Base-by-base conservation (phyloP, 2,113 vertebrate genomes). In the Eudyptes chrysolophus region DNA sequence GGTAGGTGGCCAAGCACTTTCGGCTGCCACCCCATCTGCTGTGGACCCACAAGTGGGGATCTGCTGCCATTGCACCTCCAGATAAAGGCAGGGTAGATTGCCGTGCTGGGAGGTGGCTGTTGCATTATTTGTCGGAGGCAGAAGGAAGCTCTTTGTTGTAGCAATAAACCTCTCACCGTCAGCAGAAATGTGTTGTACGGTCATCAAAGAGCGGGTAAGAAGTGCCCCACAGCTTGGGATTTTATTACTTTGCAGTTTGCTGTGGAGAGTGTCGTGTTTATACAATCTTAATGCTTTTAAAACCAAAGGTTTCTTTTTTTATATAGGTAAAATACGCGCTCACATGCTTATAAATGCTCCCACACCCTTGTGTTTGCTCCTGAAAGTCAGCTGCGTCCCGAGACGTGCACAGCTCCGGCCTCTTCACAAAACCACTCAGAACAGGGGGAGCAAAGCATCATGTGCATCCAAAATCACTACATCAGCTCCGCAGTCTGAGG, bases 171-270 rank as follows among this genome's bases (percentile, higher is more conserved):
- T 75, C 55, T 75, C n/a, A 3, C 38, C 0, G 0, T 64, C 64
- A 95, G 90, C 74, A 94, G 69, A 75, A 94, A 54, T 9, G 36
- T 32, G n/a, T 30, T 82, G 72, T 52, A 29, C 2, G 15, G 40
- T 60, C 80, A 48, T 78, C 60, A 77, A 76, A 38, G 46, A 26
- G 29, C 6, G 17, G 34, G 54, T 36, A 78, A 93, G 69, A 81
- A 38, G 38, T 70, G 24, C 13, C 42, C 57, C 44, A 86, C 2
- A 2, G 46, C 68, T 78, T 66, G 49, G 54, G 79, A 38, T 84
- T 88, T 93, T 83, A 88, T 48, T 90, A 85, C 64, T 86, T 77
- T 61, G 40, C 74, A 92, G 65, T 84, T 89, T 87, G 72, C 30
- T 79, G 30, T 65, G 71, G 26, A 88, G 12, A 74, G 4, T 52